Evolutionary conservation across 2,888 invertebrate genomes (phyloP), one percentile per base, ranked within the genome.

Genomic region (Petrolisthes manimaculis): DNA sequence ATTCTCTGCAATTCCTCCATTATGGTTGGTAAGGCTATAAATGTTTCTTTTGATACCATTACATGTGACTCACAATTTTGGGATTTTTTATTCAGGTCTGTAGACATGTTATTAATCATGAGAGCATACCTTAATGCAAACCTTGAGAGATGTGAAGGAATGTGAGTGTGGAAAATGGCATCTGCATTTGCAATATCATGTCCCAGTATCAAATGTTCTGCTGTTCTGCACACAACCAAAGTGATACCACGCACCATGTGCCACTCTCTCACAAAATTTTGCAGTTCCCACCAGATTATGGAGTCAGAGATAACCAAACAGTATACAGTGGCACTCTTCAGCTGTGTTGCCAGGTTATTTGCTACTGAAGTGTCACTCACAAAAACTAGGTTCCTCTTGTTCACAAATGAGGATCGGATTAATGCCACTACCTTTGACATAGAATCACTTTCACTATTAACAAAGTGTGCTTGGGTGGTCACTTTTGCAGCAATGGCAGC

Each of bases 41-140:
- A 51, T 5, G 67, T 71, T 54, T 67, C 78, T 83, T 88, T 74
- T 56, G 86, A 67, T 21, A 88, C 24, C 37, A 89, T 24, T 18
- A 86, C 55, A 74, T 89, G 86, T 14, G 89, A 89, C 74, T 89
- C 86, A 86, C 89, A 89, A 37, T 86, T 84, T 9, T 9, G 6
- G 55, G 81, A 54, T 24, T 75, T 55, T 6, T 81, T n/a, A 8
- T 55, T 69, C 8, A 86, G 51, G n/a, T 86, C 86, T 55, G 74
- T 78, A 18, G 86, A 86, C 80, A 86, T 83, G 18, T 89, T 86
- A 55, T 84, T 86, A 24, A 86, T 12, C 86, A 89, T 86, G 81
- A 89, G 88, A n/a, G 89, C 83, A 83, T 88, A 89, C 53, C 89
- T 88, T 18, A 77, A 21, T 8, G 54, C 79, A 83, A 91, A 89